Base-by-base conservation (phyloP, 2,888 invertebrate species). In the Eupithecia exiguata region DNA sequence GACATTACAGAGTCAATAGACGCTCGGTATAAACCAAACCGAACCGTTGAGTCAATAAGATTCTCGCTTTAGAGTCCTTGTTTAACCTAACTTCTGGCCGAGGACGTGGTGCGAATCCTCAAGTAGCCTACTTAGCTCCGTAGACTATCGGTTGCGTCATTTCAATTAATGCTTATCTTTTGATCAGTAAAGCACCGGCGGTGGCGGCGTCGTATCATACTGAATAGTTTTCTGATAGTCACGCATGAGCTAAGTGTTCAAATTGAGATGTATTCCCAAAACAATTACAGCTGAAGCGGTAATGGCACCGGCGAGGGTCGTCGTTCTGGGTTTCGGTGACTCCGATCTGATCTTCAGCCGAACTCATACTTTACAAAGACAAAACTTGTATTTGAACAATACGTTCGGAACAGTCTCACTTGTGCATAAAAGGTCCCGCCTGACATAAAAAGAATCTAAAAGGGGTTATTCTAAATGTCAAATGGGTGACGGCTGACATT, bases 1-100 rank as follows among this genome's bases (percentile, higher is more conserved):
- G 90, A 92, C 91, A 92, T 93, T 93, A 93, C 90, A 78, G 89
- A 92, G 91, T 92, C 92, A 92, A 93, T 92, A 91, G 92, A 89
- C 86, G 88, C 85, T 84, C 87, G 79, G 88, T 87, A 87, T 87
- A 87, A 88, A 86, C 89, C 80, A 78, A 79, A 80, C 79, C 78
- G 89, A 88, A 89, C 85, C 86, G 88, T 87, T 88, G 89, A 90
- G 89, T 90, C 91, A 90, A 91, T 91, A 89, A 89, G 91, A 87
- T 85, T 86, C 88, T 84, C 85, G 88, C 88, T 89, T 89, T 88
- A 87, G 88, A 88, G 86, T 83, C 86, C 90, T 87, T 87, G 87
- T 90, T 88, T 87, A 85, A 86, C 86, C 87, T 88, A 88, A 90
- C 87, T 88, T 89, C 88, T 86, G 84, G 84, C 83, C 85, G 82